Conservation (phyloP, 2,888 invertebrate genomes). For the Conomelus anceps region DNA sequence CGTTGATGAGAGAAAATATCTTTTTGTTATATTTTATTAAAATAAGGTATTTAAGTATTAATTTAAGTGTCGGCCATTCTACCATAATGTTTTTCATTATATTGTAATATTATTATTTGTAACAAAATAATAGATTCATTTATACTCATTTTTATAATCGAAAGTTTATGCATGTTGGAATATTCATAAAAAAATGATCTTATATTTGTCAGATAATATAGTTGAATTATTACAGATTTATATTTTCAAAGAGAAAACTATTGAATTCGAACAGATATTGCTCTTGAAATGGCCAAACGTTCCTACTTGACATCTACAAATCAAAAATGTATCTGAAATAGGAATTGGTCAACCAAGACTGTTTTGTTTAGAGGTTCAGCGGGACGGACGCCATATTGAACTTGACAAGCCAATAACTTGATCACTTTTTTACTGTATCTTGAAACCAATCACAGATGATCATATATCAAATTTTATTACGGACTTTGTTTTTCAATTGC, state of each 20-base stretch:
- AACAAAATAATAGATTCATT: background rate
- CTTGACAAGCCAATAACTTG: conserved; percentile 2
- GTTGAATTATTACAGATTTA: background rate
- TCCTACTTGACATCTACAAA: background rate
- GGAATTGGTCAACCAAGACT: background rate
- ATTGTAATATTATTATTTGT: background rate
- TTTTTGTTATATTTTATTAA: background rate
- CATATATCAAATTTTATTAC: conserved; percentile 17
- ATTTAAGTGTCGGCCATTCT: background rate
- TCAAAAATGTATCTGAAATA: background rate
- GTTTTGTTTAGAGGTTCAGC: conserved; percentile 7
- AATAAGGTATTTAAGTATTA: background rate
- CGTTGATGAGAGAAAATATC: background rate
- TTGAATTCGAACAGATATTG: background rate
- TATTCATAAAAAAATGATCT: background rate
- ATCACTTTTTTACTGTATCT: conserved; percentile 25
- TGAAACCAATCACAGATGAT: conserved; percentile 16
- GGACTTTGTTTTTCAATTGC: background rate
- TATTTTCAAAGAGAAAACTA: background rate
- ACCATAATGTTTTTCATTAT: background rate
- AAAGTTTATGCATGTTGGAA: background rate
- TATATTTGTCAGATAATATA: background rate
- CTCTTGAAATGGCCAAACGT: background rate
- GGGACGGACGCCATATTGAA: background rate
- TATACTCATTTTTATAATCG: background rate